Percentiles rank a stretch among this genome's conserved stretches.
Conservation (phyloP, 2,797 vertebrate species). For the Phyllotis vaccarum region DNA sequence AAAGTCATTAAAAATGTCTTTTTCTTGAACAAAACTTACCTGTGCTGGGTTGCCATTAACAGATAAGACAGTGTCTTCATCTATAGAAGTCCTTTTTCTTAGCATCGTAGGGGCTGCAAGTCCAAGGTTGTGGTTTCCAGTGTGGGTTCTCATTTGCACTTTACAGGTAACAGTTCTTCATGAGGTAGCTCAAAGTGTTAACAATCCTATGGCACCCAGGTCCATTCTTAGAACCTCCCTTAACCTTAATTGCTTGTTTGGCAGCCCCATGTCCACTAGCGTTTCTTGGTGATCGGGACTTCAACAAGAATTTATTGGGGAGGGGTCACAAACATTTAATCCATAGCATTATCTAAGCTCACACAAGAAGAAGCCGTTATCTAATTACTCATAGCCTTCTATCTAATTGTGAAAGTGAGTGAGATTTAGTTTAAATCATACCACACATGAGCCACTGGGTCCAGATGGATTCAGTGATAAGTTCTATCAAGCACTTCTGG, state of each 20-base stretch:
- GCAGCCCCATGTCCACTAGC: background rate
- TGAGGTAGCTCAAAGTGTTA: too few relatives aligned
- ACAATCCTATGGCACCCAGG: background rate
- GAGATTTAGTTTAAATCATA: conserved; percentile 34
- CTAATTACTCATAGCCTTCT: background rate
- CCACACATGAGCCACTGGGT: background rate
- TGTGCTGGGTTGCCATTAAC: background rate
- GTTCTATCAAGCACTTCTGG: conserved; percentile 49
- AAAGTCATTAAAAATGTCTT: conserved; percentile 3
- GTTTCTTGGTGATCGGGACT: background rate
- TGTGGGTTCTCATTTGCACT: background rate
- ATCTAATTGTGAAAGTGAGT: conserved; percentile 11
- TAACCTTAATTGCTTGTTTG: background rate
- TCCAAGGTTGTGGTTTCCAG: background rate
- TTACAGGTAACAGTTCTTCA: background rate
- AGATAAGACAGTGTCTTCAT: background rate
- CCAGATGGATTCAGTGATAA: conserved; percentile 56
- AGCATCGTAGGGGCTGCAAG: background rate
- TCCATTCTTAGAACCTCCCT: background rate
- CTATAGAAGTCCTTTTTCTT: background rate
- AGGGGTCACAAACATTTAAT: background rate
- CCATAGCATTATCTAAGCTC: background rate
- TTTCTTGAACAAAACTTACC: background rate
- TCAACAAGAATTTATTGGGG: background rate
- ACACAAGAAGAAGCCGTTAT: background rate